Conservation (phyloP, 2,888 invertebrate species). For the Nemotelus nigrinus region DNA sequence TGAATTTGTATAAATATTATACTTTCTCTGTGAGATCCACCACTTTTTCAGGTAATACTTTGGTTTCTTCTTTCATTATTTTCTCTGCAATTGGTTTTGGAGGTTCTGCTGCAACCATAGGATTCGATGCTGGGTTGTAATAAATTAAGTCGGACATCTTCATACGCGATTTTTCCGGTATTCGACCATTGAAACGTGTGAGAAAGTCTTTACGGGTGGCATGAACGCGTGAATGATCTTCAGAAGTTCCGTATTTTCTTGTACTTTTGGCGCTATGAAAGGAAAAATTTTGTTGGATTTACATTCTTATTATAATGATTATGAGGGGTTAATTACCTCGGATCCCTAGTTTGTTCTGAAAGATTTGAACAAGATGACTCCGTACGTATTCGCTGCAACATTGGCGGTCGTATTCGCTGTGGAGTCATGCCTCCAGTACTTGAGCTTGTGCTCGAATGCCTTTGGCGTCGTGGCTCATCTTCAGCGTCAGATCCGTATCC, state of each 20-base stretch:
- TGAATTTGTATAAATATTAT: neutral
- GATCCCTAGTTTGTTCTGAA: constrained; percentile 55
- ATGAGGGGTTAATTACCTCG: constrained; percentile 19
- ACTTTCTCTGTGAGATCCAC: neutral
- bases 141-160: constrained; percentile 94
- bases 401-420: constrained; percentile 21
- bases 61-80: constrained; percentile 57
- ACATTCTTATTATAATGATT: neutral
- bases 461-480: constrained; percentile 59
- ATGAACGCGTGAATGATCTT: constrained; percentile 67
- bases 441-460: constrained; percentile 57
- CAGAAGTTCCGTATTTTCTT: constrained; percentile 56
- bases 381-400: constrained; percentile 60
- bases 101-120: constrained; percentile 67
- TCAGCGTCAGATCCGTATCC: constrained; percentile 43
- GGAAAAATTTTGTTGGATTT: constrained; percentile 1
- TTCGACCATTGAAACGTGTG: constrained; percentile 66
- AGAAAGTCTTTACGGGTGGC: constrained; percentile 68
- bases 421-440: constrained; percentile 34
- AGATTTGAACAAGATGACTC: constrained; percentile 63
- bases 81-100: constrained; percentile 55
- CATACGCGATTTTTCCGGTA: constrained; percentile 73
- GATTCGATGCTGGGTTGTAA: constrained; percentile 85
- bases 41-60: constrained; percentile 49
- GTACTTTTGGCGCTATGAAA: constrained; percentile 1